These are phyloP conservation scores for Philypnodon macrostomus DNA, from an alignment of 2,797 vertebrate genomes.

Conservation along the genomic window DNA sequence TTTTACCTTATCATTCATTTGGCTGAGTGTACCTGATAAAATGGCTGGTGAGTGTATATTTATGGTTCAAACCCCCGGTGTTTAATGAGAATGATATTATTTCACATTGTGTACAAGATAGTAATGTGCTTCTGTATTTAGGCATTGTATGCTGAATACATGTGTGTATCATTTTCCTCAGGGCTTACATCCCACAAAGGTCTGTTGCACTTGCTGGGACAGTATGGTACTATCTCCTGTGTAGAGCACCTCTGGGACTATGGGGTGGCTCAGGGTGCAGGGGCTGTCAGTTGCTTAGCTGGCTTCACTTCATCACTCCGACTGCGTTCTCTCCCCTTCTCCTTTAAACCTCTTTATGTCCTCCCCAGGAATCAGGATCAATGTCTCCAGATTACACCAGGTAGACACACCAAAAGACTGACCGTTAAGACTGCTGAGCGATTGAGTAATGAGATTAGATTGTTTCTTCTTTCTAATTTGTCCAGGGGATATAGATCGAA, in stretches of 20 bases:
- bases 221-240: slow-evolving; percentile 22
- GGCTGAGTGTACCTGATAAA: no score
- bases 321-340: slow-evolving; percentile 38
- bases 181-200: slow-evolving; percentile 30
- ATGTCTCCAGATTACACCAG: slow-evolving; percentile 40
- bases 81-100: no score
- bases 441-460: slow-evolving; percentile 50
- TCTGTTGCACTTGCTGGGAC: slow-evolving; percentile 25
- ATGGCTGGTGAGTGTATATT: no score
- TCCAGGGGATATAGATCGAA: slow-evolving; percentile 37
- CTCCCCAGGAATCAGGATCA: slow-evolving; percentile 42
- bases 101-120: not conserved
- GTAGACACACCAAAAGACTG: slow-evolving; percentile 20
- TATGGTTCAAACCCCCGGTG: no score
- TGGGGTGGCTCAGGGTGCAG: slow-evolving; percentile 7
- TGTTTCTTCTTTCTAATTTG: slow-evolving; percentile 51
- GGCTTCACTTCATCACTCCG: slow-evolving; percentile 55
- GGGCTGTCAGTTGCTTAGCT: slow-evolving; percentile 53
- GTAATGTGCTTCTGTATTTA: slow-evolving; percentile 11
- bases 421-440: slow-evolving; percentile 32
- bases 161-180: slow-evolving; percentile 10
- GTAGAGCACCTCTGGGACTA: slow-evolving; percentile 37
- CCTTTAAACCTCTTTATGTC: slow-evolving; percentile 36
- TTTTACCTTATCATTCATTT: no score
- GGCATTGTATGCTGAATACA: not conserved